Conservation (phyloP, 2,888 invertebrate species). For the Andrena trimmerana region DNA sequence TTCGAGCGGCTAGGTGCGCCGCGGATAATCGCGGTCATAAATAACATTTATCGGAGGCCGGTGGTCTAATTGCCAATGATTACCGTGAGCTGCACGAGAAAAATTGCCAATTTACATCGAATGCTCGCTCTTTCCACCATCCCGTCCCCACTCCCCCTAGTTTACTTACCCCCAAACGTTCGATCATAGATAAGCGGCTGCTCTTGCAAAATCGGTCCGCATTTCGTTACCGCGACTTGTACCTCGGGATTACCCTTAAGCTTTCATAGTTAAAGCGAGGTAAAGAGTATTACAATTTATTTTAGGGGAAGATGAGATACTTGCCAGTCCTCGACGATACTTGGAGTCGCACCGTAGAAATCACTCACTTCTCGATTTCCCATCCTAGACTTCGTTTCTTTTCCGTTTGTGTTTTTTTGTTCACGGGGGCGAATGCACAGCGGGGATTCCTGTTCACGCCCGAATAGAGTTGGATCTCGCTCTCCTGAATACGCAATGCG, state of each 20-base stretch:
- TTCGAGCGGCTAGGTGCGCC: conserved; percentile 78
- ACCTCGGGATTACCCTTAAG: background rate
- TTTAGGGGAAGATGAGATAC: conserved; percentile 36
- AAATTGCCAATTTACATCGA: conserved; percentile 81
- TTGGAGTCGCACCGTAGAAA: conserved; percentile 70
- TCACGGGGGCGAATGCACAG: conserved; percentile 44
- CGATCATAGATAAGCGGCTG: conserved; percentile 63
- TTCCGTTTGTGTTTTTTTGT: conserved; percentile 24
- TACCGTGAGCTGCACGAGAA: conserved; percentile 77
- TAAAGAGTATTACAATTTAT: background rate
- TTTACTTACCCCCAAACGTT: conserved; percentile 61
- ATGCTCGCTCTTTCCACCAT: conserved; percentile 62
- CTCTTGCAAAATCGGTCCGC: conserved; percentile 45
- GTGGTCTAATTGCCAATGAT: conserved; percentile 83
- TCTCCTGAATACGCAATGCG: conserved; percentile 85
- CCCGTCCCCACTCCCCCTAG: conserved; percentile 41
- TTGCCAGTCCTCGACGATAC: conserved; percentile 77
- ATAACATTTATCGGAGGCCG: conserved; percentile 80
- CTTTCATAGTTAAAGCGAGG: background rate
- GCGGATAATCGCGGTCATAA: conserved; percentile 81
- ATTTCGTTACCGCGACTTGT: conserved; percentile 34
- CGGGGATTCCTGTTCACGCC: conserved; percentile 75
- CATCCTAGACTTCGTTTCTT: conserved; percentile 38
- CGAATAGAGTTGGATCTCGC: conserved; percentile 81
- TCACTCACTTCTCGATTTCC: conserved; percentile 30